phyloP scores from a whole-genome alignment of 2,888 invertebrate species.

The Penaeus monodon region DNA sequence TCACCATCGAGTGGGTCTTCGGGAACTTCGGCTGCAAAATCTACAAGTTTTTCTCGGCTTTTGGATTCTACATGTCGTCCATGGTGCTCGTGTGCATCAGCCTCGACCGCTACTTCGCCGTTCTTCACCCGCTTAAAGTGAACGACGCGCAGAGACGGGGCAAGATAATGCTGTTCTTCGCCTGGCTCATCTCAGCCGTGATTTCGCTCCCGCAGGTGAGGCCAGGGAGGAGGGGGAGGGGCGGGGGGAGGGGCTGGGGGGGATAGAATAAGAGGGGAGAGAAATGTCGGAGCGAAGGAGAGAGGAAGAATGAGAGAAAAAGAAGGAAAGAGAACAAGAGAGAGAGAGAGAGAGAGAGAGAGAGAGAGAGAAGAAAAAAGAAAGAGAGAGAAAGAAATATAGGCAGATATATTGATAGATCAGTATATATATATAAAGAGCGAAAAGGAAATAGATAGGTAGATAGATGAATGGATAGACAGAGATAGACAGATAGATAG shows the following conservation, averaged over 20 bases:
- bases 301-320: too few relatives aligned
- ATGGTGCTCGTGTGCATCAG: slow-evolving; percentile 82
- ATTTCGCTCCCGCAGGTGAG: slow-evolving; percentile 81
- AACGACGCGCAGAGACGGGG: slow-evolving; percentile 75
- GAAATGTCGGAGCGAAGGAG: too few relatives aligned
- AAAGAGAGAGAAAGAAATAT: too few relatives aligned
- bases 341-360: too few relatives aligned
- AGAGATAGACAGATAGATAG: too few relatives aligned
- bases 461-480: neutral
- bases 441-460: neutral
- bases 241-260: too few relatives aligned
- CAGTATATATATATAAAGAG: neutral
- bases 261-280: too few relatives aligned
- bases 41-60: slow-evolving; percentile 79
- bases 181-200: slow-evolving; percentile 78
- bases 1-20: slow-evolving; percentile 82
- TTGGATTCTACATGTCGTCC: slow-evolving; percentile 83
- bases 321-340: too few relatives aligned
- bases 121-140: slow-evolving; percentile 79
- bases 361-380: too few relatives aligned
- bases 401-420: too few relatives aligned
- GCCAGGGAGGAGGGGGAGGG: too few relatives aligned
- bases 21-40: slow-evolving; percentile 82
- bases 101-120: slow-evolving; percentile 83
- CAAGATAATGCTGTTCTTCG: slow-evolving; percentile 78